Percentiles rank a stretch among this genome's conserved stretches.
Conservation (phyloP, 2,888 invertebrate species). For the Smittia sp. region DNA sequence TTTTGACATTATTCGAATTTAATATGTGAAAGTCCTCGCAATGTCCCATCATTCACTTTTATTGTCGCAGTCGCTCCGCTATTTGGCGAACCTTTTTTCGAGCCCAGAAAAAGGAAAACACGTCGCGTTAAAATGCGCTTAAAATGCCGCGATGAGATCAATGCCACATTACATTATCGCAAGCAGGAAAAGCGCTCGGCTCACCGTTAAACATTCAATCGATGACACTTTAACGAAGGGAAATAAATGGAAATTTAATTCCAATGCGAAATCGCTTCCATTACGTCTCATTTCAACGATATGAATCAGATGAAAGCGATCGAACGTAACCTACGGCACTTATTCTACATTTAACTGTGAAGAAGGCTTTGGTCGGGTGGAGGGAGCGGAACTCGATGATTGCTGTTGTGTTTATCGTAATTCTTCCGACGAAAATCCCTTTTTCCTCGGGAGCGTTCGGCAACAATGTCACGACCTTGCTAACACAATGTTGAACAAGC, state of each 20-base stretch:
- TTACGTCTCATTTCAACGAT: slow-evolving; percentile 10
- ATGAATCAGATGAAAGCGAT: slow-evolving; percentile 1
- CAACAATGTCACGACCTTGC: no score
- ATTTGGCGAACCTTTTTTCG: neutral
- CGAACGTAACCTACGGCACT: neutral
- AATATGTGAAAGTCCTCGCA: slow-evolving; percentile 19
- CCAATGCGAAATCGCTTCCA: neutral
- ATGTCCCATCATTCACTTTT: slow-evolving; percentile 20
- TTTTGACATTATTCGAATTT: slow-evolving; percentile 40
- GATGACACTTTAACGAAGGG: slow-evolving; percentile 8
- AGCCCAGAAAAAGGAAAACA: neutral
- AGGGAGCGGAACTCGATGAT: neutral
- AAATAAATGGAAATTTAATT: slow-evolving; percentile 36
- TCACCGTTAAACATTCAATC: slow-evolving; percentile 3
- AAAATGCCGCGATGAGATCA: neutral
- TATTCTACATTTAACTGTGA: slow-evolving; percentile 20
- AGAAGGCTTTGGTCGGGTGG: neutral
- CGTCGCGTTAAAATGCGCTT: neutral
- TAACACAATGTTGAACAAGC: no score
- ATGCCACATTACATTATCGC: neutral
- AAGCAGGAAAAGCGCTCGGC: neutral
- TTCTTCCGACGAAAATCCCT: neutral
- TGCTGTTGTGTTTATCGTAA: slow-evolving; percentile 12
- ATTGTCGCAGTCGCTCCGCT: neutral
- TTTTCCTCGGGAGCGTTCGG: no score